Percentiles rank a stretch among this genome's conserved stretches.
phyloP scores from a whole-genome alignment of 2,797 vertebrate genomes.

The Mormyrus proboscirostris region DNA sequence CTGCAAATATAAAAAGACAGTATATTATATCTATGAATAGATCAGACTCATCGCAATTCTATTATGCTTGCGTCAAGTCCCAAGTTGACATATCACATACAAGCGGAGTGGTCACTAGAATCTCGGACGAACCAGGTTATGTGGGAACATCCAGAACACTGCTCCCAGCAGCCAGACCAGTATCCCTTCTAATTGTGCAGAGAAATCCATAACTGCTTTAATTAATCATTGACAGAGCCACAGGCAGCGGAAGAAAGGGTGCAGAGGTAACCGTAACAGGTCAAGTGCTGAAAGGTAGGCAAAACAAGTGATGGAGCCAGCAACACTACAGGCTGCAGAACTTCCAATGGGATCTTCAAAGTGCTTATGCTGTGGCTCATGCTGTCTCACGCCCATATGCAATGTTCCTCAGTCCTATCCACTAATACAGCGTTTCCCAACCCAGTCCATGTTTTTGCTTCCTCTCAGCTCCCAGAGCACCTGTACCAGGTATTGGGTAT shows the following conservation, averaged over 20 bases:
- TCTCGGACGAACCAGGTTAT: not conserved
- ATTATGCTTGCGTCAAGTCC: not conserved
- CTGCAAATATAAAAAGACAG: not conserved
- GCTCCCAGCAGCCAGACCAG: not conserved
- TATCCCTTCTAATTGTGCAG: not conserved
- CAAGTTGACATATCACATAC: not conserved
- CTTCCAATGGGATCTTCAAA: not conserved
- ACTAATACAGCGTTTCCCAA: not conserved
- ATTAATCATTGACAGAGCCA: constrained; percentile 13
- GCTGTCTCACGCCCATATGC: not conserved
- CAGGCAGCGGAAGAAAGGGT: not conserved
- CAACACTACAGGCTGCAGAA: not conserved
- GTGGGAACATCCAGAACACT: not conserved
- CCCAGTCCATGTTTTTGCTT: not conserved
- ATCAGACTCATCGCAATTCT: not conserved
- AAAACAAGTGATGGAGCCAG: not conserved
- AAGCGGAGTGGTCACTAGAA: not conserved
- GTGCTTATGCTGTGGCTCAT: not conserved
- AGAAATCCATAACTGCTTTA: constrained; percentile 11
- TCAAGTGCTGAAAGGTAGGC: not conserved
- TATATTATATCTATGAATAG: not conserved
- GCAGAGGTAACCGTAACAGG: not conserved
- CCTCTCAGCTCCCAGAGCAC: not conserved
- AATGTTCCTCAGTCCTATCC: not conserved
- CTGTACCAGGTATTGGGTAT: not conserved